phyloP scores from a whole-genome alignment of 2,797 vertebrate genomes.

The Petrocephalus schoutedeni region DNA sequence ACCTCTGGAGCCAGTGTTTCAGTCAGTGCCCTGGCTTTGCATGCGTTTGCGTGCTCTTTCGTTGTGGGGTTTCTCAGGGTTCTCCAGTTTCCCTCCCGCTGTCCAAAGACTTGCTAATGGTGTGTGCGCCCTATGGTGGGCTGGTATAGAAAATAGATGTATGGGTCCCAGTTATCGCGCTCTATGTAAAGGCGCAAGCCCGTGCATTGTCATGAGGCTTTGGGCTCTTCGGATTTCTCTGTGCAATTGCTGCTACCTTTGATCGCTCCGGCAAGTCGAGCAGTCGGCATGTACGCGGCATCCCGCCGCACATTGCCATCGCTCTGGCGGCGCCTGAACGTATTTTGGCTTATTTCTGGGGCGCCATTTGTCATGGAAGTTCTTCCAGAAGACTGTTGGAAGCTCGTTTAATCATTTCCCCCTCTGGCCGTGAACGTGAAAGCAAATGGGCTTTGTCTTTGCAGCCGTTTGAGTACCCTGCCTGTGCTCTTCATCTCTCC shows the following conservation, averaged over 20 bases:
- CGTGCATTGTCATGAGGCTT: conserved; percentile 54
- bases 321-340: conserved; percentile 38
- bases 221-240: conserved; percentile 68
- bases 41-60: background rate
- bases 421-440: conserved; percentile 13
- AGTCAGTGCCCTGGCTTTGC: background rate
- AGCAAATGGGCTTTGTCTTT: conserved; percentile 17
- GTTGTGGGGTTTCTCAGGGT: background rate
- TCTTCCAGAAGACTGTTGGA: conserved; percentile 5
- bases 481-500: background rate
- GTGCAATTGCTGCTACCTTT: conserved; percentile 54
- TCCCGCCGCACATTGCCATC: background rate
- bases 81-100: background rate
- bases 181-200: conserved; percentile 50
- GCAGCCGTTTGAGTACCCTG: conserved; percentile 2
- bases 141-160: background rate
- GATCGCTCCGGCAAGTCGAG: background rate
- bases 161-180: background rate
- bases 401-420: conserved; percentile 16
- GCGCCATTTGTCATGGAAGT: conserved; percentile 29
- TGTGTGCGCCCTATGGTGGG: background rate
- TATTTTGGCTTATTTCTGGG: conserved; percentile 38
- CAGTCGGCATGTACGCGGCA: background rate
- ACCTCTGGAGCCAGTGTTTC: background rate
- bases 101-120: background rate